These are phyloP conservation scores for Kryptolebias marmoratus DNA, from an alignment of 2,113 vertebrate genomes.

Conservation along the genomic window DNA sequence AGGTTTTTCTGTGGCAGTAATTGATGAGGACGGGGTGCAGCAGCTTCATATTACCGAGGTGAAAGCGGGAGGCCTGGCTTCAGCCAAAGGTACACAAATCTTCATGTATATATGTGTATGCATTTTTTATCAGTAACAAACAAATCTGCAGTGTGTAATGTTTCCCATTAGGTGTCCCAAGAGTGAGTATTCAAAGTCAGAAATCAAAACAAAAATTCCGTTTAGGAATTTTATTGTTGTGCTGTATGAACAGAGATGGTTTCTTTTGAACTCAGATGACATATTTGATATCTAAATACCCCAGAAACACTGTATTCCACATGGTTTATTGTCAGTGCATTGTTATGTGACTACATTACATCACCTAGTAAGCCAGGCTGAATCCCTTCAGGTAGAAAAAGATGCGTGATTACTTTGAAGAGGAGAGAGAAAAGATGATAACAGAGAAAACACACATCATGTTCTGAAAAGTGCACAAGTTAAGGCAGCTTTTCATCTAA, in stretches of 20 bases:
- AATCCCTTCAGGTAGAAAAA: too few relatives aligned
- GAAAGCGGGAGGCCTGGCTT: constrained; percentile 88
- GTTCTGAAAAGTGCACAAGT: too few relatives aligned
- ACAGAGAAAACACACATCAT: too few relatives aligned
- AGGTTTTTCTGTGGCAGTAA: constrained; percentile 91
- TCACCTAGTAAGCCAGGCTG: too few relatives aligned
- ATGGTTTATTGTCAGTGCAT: neutral
- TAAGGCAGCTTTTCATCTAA: too few relatives aligned
- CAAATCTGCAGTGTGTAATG: neutral
- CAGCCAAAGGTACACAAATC: constrained; percentile 84
- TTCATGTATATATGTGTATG: neutral
- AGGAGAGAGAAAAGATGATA: too few relatives aligned
- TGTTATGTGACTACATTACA: constrained; percentile 5
- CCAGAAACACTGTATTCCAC: neutral
- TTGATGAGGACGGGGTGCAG: constrained; percentile 89
- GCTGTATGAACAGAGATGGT: neutral
- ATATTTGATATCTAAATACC: neutral
- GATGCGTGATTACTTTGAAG: too few relatives aligned
- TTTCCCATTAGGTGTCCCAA: too few relatives aligned
- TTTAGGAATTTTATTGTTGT: too few relatives aligned
- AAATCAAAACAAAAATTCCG: too few relatives aligned
- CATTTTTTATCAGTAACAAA: neutral
- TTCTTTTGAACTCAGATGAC: neutral
- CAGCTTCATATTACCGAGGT: constrained; percentile 89
- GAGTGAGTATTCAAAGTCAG: too few relatives aligned